Base-by-base conservation (phyloP, 2,113 vertebrate genomes). In the Labrus mixtus region DNA sequence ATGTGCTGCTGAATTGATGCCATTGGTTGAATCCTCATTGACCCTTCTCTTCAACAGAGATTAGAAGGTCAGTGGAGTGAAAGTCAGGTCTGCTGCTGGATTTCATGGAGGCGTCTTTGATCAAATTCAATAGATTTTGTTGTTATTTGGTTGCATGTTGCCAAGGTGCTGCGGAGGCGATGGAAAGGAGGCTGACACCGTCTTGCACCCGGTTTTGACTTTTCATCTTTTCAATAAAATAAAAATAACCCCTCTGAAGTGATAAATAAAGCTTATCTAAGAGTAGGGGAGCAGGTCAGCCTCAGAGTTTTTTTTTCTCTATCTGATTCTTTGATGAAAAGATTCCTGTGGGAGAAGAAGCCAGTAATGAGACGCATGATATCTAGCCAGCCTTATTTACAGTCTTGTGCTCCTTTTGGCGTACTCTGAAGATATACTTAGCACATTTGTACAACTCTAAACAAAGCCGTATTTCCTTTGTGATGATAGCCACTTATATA, bases 401-500 rank as follows among this genome's bases (percentile, higher is more conserved):
- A 84, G 69, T 81, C 17, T 57, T 19, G 19, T 50, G 48, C 63
- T 80, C 51, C 64, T 66, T 72, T 72, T 67, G 64, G 61, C 51
- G 3, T 55, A 36, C 41, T 83, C 72, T 58, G 56, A 87, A 83
- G 68, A 61, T 86, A 69, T 67, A 58, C 54, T 77, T 59, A 33
- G 41, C 65, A 67, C 66, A 61, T 70, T 59, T 76, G 17, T 73
- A 84, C 76, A 77, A 69, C 63, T 84, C 66, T 17, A 87, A 56
- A 89, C 73, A 90, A 85, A 89, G 75, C 55, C n/a, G 0, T 41
- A 71, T 87, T 83, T 81, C 17, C 73, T 81, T 84, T 85, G 74
- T 78, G 51, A 80, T 86, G 48, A 80, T 75, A 74, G 50, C 72
- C 67, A 77, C 71, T 82, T 87, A 79, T 77, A 68, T 76, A 79